Evolutionary conservation across 2,113 vertebrate species (phyloP).

Genomic region (Siniperca chuatsi): DNA sequence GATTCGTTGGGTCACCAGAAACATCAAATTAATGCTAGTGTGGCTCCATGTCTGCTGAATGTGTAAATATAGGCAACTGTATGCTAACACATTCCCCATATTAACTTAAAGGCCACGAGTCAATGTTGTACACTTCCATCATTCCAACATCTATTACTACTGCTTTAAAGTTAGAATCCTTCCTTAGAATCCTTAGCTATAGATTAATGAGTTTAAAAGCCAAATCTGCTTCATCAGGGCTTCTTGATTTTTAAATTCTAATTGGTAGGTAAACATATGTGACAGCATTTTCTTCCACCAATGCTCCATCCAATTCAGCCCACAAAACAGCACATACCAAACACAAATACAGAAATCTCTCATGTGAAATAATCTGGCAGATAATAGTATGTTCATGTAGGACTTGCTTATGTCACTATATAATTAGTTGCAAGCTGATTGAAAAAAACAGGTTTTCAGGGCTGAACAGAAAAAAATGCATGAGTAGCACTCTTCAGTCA

Average conservation of each 20-base stretch:
- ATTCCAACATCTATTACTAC: neutral
- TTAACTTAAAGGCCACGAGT: neutral
- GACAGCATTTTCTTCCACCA: neutral
- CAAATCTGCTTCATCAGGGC: neutral
- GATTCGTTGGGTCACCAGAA: neutral
- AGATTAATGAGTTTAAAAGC: neutral
- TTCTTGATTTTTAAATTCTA: neutral
- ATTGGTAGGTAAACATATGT: neutral
- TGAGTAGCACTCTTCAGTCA: neutral
- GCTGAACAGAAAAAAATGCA: slow-evolving; percentile 24
- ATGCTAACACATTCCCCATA: neutral
- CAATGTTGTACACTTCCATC: neutral
- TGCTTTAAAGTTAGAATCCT: neutral
- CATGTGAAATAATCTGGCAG: neutral
- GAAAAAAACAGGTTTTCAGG: neutral
- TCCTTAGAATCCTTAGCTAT: neutral
- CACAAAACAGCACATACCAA: neutral
- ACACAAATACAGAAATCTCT: neutral
- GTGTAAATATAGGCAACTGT: neutral
- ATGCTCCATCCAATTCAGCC: neutral
- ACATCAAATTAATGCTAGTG: neutral
- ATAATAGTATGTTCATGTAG: neutral
- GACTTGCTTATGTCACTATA: neutral
- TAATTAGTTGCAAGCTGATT: neutral
- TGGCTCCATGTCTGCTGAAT: neutral